Evolutionary conservation across 2,888 invertebrate genomes (phyloP), one percentile per base, ranked within the genome.

Genomic region (Chloroclysta siterata): DNA sequence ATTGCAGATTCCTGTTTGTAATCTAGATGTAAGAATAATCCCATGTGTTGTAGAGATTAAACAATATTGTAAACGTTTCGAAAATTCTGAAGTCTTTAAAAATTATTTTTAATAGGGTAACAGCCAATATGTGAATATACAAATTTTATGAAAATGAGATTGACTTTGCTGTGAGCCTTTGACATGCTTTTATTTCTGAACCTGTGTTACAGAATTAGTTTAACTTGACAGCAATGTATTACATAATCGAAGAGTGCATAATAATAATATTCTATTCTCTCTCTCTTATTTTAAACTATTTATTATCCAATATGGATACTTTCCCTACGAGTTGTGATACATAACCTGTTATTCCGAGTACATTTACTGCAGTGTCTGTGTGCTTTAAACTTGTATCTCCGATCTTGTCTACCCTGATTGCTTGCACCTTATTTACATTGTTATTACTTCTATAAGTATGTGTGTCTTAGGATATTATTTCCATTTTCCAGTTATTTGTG

Each of bases 1-100:
- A 91, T 92, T 92, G 92, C 92, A 92, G 92, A 92, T 92, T 92
- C 92, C 91, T 92, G 86, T 88, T 89, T 89, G 78, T 89, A 87
- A 84, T 76, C 72, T 90, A 90, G 86, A 47, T 75, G 86, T 90
- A 90, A 90, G 90, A 77, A 83, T 87, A 85, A 88, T 79, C 80
- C 81, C 81, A 80, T 78, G 78, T 75, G 72, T 75, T 73, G 72
- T 70, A 74, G 65, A 70, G 64, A 69, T 17, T 65, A 61, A 53
- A 56, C 48, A 48, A 55, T 61, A 65, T 60, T 65, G 58, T 69
- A 58, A 76, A 60, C 60, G 56, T 74, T 81, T 76, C 76, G 72
- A 55, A 80, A 85, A 82, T 82, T 85, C 75, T 78, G 77, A 81
- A 78, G 75, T 77, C 74, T 81, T 77, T 79, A 76, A 73, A 86